These are phyloP conservation scores for Caenorhabditis latens DNA, from an alignment of 1,140 invertebrate genomes.

Conservation along the genomic window DNA sequence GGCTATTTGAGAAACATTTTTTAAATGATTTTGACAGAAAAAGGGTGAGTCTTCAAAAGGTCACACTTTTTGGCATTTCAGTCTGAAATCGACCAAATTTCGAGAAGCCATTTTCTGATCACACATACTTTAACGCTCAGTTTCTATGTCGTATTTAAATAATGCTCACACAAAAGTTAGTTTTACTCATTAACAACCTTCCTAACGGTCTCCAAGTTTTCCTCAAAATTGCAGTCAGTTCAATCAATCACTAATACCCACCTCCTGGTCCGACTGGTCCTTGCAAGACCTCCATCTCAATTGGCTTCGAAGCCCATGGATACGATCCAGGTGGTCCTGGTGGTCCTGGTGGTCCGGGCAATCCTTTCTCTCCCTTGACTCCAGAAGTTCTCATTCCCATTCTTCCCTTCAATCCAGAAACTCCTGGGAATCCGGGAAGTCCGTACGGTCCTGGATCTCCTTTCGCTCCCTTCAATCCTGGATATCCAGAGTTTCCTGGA, in stretches of 20 bases:
- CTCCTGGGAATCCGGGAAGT: conserved; percentile 75
- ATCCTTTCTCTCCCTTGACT: conserved; percentile 76
- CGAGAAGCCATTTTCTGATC: no score
- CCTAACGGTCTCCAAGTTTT: no score
- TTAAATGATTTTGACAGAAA: background rate
- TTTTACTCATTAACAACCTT: no score
- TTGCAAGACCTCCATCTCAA: conserved; percentile 77
- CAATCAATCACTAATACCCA: background rate
- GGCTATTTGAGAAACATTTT: background rate
- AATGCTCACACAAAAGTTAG: no score
- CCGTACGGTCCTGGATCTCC: conserved; percentile 74
- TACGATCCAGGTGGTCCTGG: conserved; percentile 69
- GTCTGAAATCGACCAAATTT: no score
- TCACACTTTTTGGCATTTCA: no score
- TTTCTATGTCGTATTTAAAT: no score
- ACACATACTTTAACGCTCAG: no score
- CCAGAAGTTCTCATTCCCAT: conserved; percentile 76
- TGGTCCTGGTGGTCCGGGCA: conserved; percentile 70
- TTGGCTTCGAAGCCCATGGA: conserved; percentile 70
- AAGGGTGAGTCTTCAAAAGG: no score
- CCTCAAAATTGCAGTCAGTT: no score
- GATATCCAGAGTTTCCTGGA: conserved; percentile 63
- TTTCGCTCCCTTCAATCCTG: conserved; percentile 74
- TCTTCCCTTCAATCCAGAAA: conserved; percentile 71
- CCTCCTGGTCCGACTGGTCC: conserved; percentile 70